phyloP scores from a whole-genome alignment of 2,113 vertebrate genomes.

The Hipposideros armiger region DNA sequence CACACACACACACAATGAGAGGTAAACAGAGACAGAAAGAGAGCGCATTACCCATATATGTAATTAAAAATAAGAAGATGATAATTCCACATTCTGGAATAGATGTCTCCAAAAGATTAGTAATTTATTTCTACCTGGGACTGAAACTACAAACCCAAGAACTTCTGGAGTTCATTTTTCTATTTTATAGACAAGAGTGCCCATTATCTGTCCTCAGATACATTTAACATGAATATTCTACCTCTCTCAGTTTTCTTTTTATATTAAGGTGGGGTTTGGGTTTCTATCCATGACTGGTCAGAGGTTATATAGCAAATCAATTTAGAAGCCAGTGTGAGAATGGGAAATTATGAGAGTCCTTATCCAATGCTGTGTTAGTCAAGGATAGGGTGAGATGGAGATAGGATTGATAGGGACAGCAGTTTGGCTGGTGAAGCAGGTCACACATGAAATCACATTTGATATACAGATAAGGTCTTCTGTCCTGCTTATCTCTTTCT shows the following conservation, averaged over 20 bases:
- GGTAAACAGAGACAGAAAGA: not conserved
- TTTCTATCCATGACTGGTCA: not conserved
- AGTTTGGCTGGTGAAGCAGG: not conserved
- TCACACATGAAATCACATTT: constrained; percentile 64
- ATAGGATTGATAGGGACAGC: constrained; percentile 12
- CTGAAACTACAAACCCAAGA: not conserved
- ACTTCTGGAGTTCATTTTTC: not conserved
- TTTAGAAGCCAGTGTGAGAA: not conserved
- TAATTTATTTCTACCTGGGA: not conserved
- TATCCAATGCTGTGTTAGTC: not conserved
- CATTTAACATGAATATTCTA: constrained; percentile 6
- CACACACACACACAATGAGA: too few species aligned
- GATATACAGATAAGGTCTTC: constrained; percentile 64
- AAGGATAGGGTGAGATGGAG: not conserved
- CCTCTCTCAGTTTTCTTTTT: not conserved
- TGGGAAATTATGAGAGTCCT: not conserved
- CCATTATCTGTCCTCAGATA: not conserved
- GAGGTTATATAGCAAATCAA: not conserved
- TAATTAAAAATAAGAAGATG: not conserved
- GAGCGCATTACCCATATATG: not conserved
- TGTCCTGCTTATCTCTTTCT: constrained; percentile 52
- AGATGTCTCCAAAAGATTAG: not conserved
- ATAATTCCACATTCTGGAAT: not conserved
- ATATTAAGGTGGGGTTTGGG: not conserved
- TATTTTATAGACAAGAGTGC: not conserved